A percentile compares a stretch with the other conserved stretches of the same genome.
These are phyloP conservation scores for Drosophila busckii DNA, from an alignment of 1,140 invertebrate species.

Conservation along the genomic window DNA sequence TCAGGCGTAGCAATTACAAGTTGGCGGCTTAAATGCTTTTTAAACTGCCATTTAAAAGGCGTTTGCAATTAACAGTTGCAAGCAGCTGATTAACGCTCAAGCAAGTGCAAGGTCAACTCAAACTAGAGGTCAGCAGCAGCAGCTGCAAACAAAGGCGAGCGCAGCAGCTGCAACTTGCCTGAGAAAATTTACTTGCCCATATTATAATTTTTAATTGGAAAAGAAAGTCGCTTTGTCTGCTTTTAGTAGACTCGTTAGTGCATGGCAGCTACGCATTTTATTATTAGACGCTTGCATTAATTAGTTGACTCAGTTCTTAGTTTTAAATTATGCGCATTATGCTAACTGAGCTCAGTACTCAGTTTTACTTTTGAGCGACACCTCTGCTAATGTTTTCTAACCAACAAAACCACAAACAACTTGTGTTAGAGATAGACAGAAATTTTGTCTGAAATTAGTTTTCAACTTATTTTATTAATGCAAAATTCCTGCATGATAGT, in stretches of 20 bases:
- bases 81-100: slow-evolving; percentile 49
- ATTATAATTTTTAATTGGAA: too few relatives aligned
- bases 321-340: not conserved
- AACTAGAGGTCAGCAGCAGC: slow-evolving; percentile 2
- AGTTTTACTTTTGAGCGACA: not conserved
- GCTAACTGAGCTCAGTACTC: too few relatives aligned
- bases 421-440: slow-evolving; percentile 4
- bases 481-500: slow-evolving; percentile 24
- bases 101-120: slow-evolving; percentile 10
- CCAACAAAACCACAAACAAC: slow-evolving; percentile 16
- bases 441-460: slow-evolving; percentile 12
- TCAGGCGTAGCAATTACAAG: slow-evolving; percentile 45
- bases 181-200: too few relatives aligned
- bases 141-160: not conserved
- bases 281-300: too few relatives aligned
- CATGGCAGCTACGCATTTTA: too few relatives aligned
- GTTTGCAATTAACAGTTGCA: slow-evolving; percentile 57
- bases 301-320: too few relatives aligned
- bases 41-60: slow-evolving; percentile 52
- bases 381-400: slow-evolving; percentile 3
- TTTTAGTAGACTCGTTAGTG: too few relatives aligned
- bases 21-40: slow-evolving; percentile 21
- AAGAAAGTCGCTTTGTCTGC: too few relatives aligned
- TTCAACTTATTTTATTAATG: slow-evolving; percentile 24
- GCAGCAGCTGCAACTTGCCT: slow-evolving; percentile 9